phyloP scores from a whole-genome alignment of 2,113 vertebrate genomes.

The Bungarus multicinctus region DNA sequence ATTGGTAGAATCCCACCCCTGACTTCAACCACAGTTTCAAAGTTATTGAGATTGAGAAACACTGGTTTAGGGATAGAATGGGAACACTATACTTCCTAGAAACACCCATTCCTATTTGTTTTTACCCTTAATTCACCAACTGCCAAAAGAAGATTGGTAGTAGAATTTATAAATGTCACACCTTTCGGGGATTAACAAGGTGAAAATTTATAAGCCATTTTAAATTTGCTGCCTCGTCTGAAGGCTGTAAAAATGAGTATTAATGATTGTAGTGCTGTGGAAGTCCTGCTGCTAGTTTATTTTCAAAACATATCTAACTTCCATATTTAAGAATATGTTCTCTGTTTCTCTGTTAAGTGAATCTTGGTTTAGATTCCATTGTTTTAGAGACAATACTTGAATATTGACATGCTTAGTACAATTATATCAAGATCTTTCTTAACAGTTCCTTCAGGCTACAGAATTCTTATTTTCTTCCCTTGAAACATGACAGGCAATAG shows the following conservation, averaged over 20 bases:
- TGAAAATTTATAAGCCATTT: not conserved
- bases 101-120: not conserved
- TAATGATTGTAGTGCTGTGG: not conserved
- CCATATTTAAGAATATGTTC: not conserved
- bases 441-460: not conserved
- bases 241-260: not conserved
- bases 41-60: not conserved
- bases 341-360: not conserved
- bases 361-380: not conserved
- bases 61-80: not conserved
- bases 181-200: not conserved
- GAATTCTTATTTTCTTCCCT: not conserved
- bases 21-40: not conserved
- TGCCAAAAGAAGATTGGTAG: not conserved
- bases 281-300: not conserved
- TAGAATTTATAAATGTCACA: not conserved
- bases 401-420: not conserved
- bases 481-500: not conserved
- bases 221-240: not conserved
- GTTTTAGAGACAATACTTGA: not conserved
- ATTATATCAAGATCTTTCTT: not conserved
- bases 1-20: too few relatives aligned
- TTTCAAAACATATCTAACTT: not conserved
- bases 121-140: not conserved
- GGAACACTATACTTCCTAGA: not conserved